Percentiles rank a stretch among this genome's conserved stretches.
phyloP scores from a whole-genome alignment of 2,113 vertebrate genomes.

The Gavia stellata region DNA sequence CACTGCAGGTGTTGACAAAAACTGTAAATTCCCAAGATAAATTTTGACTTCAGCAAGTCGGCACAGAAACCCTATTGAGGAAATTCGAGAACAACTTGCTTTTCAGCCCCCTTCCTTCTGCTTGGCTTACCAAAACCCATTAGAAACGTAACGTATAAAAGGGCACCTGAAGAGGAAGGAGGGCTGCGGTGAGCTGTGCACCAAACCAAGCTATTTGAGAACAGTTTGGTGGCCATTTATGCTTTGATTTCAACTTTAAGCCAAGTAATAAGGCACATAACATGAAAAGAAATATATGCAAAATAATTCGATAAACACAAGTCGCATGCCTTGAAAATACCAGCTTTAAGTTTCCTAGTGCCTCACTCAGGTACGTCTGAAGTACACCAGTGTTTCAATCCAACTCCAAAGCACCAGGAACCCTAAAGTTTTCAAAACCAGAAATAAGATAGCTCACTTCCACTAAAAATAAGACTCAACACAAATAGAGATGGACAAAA shows the following conservation, averaged over 20 bases:
- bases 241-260: background rate
- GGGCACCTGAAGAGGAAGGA: background rate
- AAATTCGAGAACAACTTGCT: background rate
- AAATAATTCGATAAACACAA: background rate
- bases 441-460: background rate
- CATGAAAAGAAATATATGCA: background rate
- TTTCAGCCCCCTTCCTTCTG: background rate
- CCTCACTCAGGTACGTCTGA: background rate
- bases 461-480: background rate
- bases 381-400: background rate
- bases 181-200: fast-evolving
- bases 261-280: background rate
- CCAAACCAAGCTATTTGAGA: background rate
- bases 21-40: background rate
- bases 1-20: background rate
- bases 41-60: background rate
- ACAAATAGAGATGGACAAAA: background rate
- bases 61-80: background rate
- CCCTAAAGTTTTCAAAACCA: background rate
- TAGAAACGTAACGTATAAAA: background rate
- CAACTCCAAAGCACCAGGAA: background rate
- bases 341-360: background rate
- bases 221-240: background rate
- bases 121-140: background rate
- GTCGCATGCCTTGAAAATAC: background rate